Evolutionary conservation across 2,113 vertebrate genomes (phyloP).

Genomic region (Channa argus): DNA sequence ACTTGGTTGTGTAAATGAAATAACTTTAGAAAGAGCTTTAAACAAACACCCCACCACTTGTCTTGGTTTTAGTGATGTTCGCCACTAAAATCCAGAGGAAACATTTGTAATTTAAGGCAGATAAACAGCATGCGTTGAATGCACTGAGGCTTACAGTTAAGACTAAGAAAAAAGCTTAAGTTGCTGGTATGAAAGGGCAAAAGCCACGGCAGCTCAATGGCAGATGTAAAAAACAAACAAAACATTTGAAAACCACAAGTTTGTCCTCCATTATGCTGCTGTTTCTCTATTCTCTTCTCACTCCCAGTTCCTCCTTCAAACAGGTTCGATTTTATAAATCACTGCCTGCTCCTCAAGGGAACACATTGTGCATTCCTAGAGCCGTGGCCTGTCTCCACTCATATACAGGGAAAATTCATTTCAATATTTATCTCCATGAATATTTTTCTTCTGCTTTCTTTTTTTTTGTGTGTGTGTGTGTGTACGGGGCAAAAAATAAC

Average conservation of each 20-base stretch:
- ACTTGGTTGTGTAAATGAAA: background rate
- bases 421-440: slow-evolving; percentile 88
- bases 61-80: background rate
- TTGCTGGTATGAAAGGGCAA: slow-evolving; percentile 15
- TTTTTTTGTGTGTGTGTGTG: slow-evolving; percentile 23
- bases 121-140: slow-evolving; percentile 11
- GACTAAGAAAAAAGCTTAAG: background rate
- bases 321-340: slow-evolving; percentile 80
- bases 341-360: slow-evolving; percentile 73
- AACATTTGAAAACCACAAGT: slow-evolving; percentile 39
- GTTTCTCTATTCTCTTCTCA: slow-evolving; percentile 61
- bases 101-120: background rate
- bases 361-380: slow-evolving; percentile 68
- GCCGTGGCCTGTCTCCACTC: slow-evolving; percentile 67
- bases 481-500: slow-evolving; percentile 69
- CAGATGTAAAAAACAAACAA: slow-evolving; percentile 33
- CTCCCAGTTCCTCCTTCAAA: slow-evolving; percentile 70
- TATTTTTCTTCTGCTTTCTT: slow-evolving; percentile 66
- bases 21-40: background rate
- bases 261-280: slow-evolving; percentile 37
- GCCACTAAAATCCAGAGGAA: background rate
- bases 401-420: slow-evolving; percentile 83
- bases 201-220: slow-evolving; percentile 22
- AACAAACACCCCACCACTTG: background rate
- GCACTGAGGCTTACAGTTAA: slow-evolving; percentile 1